A percentile compares a stretch with the other conserved stretches of the same genome.
Conservation (phyloP, 2,888 invertebrate genomes). For the Drosophila kuntzei region DNA sequence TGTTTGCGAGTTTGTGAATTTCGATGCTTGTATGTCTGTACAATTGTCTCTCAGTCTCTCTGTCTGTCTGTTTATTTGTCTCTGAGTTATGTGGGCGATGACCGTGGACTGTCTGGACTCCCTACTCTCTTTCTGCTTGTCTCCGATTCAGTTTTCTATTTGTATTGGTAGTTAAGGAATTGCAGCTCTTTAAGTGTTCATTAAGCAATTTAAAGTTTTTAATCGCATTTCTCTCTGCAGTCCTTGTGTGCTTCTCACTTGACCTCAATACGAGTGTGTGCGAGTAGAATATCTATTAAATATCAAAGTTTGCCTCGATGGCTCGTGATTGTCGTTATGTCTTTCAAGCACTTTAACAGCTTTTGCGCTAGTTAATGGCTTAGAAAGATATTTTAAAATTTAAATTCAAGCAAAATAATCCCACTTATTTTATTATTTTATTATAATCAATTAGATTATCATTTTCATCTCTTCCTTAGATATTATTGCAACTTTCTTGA, state of each 20-base stretch:
- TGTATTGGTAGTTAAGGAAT: conserved; percentile 58
- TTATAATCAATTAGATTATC: not conserved
- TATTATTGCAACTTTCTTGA: not conserved
- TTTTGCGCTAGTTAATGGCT: conserved; percentile 3
- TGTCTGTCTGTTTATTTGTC: conserved; percentile 41
- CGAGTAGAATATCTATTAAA: conserved; percentile 19
- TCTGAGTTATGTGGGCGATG: conserved; percentile 68
- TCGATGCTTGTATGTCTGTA: conserved; percentile 16
- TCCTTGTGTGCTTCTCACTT: conserved; percentile 10
- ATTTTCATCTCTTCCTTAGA: not conserved
- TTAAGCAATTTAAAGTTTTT: conserved; percentile 77
- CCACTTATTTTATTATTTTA: not conserved
- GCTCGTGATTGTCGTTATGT: conserved; percentile 6
- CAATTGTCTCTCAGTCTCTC: conserved; percentile 21
- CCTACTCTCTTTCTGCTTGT: conserved; percentile 1
- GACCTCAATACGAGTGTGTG: conserved; percentile 10
- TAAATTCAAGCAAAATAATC: not conserved
- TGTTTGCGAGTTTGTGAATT: conserved; percentile 37
- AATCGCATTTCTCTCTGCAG: conserved; percentile 53
- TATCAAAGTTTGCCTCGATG: conserved; percentile 33
- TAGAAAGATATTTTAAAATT: not conserved
- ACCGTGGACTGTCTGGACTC: conserved; percentile 66
- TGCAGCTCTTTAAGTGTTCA: conserved; percentile 72
- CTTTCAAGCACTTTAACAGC: conserved; percentile 1
- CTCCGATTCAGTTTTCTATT: conserved; percentile 22